Percentiles rank a stretch among this genome's conserved stretches.
Conservation (phyloP, 2,113 vertebrate species). For the Marcusenius ussheri region DNA sequence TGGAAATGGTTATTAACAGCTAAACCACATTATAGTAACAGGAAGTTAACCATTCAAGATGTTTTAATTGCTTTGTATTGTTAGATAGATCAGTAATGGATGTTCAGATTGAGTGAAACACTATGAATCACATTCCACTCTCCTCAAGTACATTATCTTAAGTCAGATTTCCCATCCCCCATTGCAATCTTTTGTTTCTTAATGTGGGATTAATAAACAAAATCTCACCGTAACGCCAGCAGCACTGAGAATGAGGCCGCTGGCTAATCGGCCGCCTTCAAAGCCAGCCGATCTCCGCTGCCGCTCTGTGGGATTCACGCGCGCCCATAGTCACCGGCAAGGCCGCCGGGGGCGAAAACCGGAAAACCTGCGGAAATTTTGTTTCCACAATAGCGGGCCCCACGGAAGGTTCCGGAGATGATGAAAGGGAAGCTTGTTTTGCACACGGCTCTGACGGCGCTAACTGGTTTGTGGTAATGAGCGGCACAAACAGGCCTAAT, state of each 20-base stretch:
- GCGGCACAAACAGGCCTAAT: constrained; percentile 59
- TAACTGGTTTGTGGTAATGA: constrained; percentile 52
- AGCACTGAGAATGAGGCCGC: not conserved
- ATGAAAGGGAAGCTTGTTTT: constrained; percentile 16
- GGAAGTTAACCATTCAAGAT: not conserved
- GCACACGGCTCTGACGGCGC: constrained; percentile 34
- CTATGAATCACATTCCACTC: not conserved
- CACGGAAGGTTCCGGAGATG: not conserved
- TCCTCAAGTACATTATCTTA: not conserved
- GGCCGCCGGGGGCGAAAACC: not conserved
- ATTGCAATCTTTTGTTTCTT: not conserved
- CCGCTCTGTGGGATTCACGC: not conserved
- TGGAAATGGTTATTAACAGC: not conserved
- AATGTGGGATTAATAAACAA: not conserved
- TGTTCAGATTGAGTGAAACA: not conserved
- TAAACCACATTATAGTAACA: not conserved
- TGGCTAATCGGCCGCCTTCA: not conserved
- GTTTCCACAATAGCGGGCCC: not conserved
- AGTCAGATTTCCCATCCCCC: not conserved
- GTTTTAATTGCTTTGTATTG: not conserved
- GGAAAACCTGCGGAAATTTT: not conserved
- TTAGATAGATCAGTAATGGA: not conserved
- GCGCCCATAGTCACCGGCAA: not conserved
- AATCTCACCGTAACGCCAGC: not conserved
- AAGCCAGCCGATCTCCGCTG: not conserved